Evolutionary conservation across 2,797 vertebrate genomes (phyloP), one percentile per base, ranked within the genome.

Genomic region (Agapornis canus): DNA sequence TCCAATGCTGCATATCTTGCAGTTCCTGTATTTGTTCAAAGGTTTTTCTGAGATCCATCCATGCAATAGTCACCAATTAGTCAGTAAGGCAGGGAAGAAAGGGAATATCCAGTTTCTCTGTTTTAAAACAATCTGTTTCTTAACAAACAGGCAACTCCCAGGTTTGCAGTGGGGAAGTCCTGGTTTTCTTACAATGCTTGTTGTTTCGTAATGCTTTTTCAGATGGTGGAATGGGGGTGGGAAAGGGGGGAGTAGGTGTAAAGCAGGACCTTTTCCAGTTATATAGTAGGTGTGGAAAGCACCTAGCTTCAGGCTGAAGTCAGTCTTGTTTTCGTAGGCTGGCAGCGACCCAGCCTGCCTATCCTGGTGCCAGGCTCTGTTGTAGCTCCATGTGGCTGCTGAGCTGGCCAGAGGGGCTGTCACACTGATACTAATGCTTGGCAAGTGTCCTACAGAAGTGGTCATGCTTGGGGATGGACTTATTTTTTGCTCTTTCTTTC

Each of bases 401-500:
- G 76, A 68, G 51, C 52, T 73, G 71, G 48, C 43, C 2, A 0
- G 45, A 65, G 54, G 76, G 57, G 17, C 39, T 80, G 63, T 82
- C 56, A n/a, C 35, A 26, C 14, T 0, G 0, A 6, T 9, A 17
- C 22, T 32, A 18, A 37, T 35, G 57, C 29, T 82, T 27, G 27
- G 27, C 32, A 69, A 45, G 43, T 11, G 45, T 49, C 54, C 40
- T n/a, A 13, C 56, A 47, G 29, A 13, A 7, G 20, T n/a, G 65
- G n/a, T 43, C 21, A 0, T 52, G 31, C 59, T 47, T 80, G 61
- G 19, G 8, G n/a, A 21, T 75, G 60, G 45, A 32, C 76, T 83
- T n/a, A 81, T 8, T 31, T 72, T 85, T 57, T 75, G 17, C 23
- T 92, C 45, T 95, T 76, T 71, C 39, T 80, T 95, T 94, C 56